Base-by-base conservation (phyloP, 2,113 vertebrate genomes). In the Scomber colias region DNA sequence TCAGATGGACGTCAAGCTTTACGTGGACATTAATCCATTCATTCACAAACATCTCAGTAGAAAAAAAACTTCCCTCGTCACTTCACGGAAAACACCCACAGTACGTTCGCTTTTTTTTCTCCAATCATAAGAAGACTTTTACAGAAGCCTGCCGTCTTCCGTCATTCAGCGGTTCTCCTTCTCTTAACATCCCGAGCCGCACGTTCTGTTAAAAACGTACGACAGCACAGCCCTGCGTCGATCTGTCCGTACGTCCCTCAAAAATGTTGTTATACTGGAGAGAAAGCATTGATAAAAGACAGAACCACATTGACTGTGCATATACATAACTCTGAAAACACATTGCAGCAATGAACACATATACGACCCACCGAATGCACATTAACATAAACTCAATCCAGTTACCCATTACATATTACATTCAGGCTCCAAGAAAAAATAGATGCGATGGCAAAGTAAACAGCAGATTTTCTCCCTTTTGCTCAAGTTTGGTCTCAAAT, bases 401-500 rank as follows among this genome's bases (percentile, higher is more conserved):
- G 90, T 90, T 92, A 76, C 78, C 82, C 83, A 44, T 75, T 66
- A 87, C 78, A 76, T 71, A 65, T 84, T 94, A 94, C 93, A 94
- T 94, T 95, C 93, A 91, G 88, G 88, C 93, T 92, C 90, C 75
- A 82, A 83, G 79, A 77, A 84, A 81, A 88, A 83, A 92, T 27
- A 27, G 69, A 91, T 75, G 91, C 78, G 44, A 89, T 79, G 89
- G 91, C 89, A 86, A 90, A 91, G 90, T 92, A 92, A 94, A 94
- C 92, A 91, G 90, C 87, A 92, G 89, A 83, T 92, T 92, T 27
- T 92, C 90, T 93, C 92, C 93, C 88, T 92, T 94, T 90, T 76
- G 57, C 90, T 93, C 86, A 79, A 79, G 92, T 95, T 96, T 95
- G 95, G 95, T 95, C 95, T 94, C 90, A 79, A 49, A 82, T 92